Conservation (phyloP, 2,797 vertebrate genomes). For the Fringilla coelebs region DNA sequence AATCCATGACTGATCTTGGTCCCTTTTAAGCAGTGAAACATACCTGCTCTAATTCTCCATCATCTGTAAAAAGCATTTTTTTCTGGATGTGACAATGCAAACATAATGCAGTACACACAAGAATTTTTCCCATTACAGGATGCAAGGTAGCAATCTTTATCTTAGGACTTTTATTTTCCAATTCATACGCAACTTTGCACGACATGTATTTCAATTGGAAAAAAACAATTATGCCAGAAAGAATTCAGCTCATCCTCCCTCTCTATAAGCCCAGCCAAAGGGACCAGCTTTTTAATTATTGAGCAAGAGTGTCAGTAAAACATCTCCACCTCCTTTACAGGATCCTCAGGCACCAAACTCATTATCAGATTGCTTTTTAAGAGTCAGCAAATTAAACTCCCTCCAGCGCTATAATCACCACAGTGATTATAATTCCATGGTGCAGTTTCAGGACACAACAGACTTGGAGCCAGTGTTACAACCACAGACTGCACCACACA, state of each 20-base stretch:
- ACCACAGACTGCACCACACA: neutral
- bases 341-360: constrained; percentile 32
- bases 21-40: neutral
- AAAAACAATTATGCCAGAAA: neutral
- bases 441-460: neutral
- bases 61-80: neutral
- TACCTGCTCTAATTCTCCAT: neutral
- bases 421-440: neutral
- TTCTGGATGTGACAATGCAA: neutral
- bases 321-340: neutral
- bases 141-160: neutral
- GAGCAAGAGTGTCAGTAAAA: neutral
- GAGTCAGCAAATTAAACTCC: constrained; percentile 19
- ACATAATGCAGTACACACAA: neutral
- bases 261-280: neutral
- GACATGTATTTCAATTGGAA: neutral
- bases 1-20: neutral
- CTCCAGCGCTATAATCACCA: neutral
- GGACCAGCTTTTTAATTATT: constrained; percentile 4
- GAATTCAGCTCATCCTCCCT: neutral
- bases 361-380: constrained; percentile 22
- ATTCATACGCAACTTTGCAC: neutral
- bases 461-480: neutral
- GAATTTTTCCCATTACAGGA: neutral
- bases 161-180: neutral